Conservation (phyloP, 2,888 invertebrate species). For the Drepana falcataria region DNA sequence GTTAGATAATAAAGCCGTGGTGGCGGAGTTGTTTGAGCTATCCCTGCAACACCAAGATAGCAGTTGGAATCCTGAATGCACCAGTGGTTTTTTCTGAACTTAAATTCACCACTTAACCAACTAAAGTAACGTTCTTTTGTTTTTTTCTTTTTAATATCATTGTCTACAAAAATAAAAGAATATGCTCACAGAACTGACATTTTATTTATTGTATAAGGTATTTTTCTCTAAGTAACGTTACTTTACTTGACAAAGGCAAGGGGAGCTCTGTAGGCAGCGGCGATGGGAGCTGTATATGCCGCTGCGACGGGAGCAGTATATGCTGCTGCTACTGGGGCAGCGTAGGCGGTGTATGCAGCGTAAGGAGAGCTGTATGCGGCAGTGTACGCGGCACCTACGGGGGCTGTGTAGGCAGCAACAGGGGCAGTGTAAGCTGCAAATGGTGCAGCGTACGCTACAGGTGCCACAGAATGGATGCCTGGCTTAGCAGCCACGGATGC, state of each 20-base stretch:
- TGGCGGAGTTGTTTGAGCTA: too few species aligned
- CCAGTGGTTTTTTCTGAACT: too few species aligned
- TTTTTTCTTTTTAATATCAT: too few species aligned
- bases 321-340: slow-evolving; percentile 32
- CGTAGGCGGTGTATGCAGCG: slow-evolving; percentile 19
- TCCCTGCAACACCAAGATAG: too few species aligned
- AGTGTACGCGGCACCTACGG: slow-evolving; percentile 38
- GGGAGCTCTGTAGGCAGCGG: slow-evolving; percentile 57
- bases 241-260: slow-evolving; percentile 10
- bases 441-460: slow-evolving; percentile 19
- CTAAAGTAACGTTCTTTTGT: too few species aligned
- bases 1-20: too few species aligned
- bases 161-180: background rate
- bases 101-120: too few species aligned
- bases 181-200: too few species aligned
- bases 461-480: slow-evolving; percentile 50
- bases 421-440: slow-evolving; percentile 10
- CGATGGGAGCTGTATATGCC: slow-evolving; percentile 45
- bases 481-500: slow-evolving; percentile 64
- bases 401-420: slow-evolving; percentile 29
- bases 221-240: background rate
- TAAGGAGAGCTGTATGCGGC: slow-evolving; percentile 39
- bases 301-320: slow-evolving; percentile 46
- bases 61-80: too few species aligned
- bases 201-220: background rate